Evolutionary conservation across 2,113 vertebrate genomes (phyloP), one percentile per base, ranked within the genome.

Genomic region (Scolopax mira): DNA sequence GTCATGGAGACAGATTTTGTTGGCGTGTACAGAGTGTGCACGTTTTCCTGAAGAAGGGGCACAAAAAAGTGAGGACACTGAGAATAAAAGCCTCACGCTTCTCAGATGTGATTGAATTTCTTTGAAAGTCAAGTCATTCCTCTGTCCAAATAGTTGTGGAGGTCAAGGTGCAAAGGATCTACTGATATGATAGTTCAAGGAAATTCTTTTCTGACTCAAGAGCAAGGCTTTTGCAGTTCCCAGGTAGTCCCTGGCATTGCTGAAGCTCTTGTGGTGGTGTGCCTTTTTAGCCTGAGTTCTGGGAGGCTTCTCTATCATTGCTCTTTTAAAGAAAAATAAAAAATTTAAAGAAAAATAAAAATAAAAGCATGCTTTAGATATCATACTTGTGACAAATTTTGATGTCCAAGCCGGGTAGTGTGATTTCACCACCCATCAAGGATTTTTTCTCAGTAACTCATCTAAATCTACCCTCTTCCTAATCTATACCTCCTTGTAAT

Each of bases 1-100:
- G 96, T 97, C 96, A 94, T 89, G 95, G 87, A 82, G 94, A 97
- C 95, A 75, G 67, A 80, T n/a, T 52, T 84, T 75, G 91, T 79
- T 96, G 93, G 92, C 41, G 1, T 89, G 85, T 54, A 64, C 18
- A 33, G 79, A 95, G 93, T 71, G 93, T 96, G 94, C 88, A 93
- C 58, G 15, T 87, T 91, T 87, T 64, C 72, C 92, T 94, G 93
- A 86, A 90, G 95, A 95, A 93, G 95, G 95, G 95, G 66, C 60
- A 62, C 14, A 3, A 0, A 67, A 75, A 79, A 31, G n/a, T 67
- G 77, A 85, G 89, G 93, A 37, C 86, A 81, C 42, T 11, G 79
- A 57, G 93, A 94, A 80, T 91, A 92, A 97, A 74, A 95, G 74
- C 81, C 37, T 84, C 52, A n/a, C 3, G 46, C 93, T 96, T 83